Base-by-base conservation (phyloP, 2,113 vertebrate species). In the Mionectes macconnelli region DNA sequence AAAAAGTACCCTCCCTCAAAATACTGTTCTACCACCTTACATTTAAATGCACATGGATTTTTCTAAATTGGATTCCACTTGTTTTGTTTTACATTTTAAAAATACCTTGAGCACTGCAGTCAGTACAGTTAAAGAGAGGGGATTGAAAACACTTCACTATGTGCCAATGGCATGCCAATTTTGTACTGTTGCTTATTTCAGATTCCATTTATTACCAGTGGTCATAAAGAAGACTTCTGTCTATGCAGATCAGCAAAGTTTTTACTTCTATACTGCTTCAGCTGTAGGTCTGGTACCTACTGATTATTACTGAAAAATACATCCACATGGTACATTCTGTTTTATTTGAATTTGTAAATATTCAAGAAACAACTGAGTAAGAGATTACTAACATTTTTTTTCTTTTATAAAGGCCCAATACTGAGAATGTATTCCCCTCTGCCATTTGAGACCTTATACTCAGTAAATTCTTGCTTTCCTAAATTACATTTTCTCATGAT, bases 401-500 rank as follows among this genome's bases (percentile, higher is more conserved):
- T 55, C 50, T 88, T 78, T 66, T 68, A 67, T 64, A 89, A 94
- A 92, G 72, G n/a, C 47, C 52, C 63, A 72, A 68, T 31, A 49
- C 40, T 75, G 49, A 93, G 75, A 84, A 56, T 68, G 67, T 64
- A 97, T 89, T 79, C 45, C 40, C 33, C 56, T 91, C 57, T 79
- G 70, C 86, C 62, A 89, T 93, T 94, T 94, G 21, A 97, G 79
- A 89, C 42, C 67, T 93, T 27, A 69, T 22, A 81, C 16, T 84
- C 84, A 84, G 74, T 94, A 82, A 96, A 96, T 92, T 96, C 89
- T 63, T 95, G 69, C 50, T 85, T 95, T 90, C 91, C 90, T 83
- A 94, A 96, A 96, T 91, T 96, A 95, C 81, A 93, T 89, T 96
- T 96, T 76, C 56, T 96, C 85, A 76, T 87, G 18, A 90, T 83